Conservation (phyloP, 2,888 invertebrate species). For the Bugulina stolonifera region DNA sequence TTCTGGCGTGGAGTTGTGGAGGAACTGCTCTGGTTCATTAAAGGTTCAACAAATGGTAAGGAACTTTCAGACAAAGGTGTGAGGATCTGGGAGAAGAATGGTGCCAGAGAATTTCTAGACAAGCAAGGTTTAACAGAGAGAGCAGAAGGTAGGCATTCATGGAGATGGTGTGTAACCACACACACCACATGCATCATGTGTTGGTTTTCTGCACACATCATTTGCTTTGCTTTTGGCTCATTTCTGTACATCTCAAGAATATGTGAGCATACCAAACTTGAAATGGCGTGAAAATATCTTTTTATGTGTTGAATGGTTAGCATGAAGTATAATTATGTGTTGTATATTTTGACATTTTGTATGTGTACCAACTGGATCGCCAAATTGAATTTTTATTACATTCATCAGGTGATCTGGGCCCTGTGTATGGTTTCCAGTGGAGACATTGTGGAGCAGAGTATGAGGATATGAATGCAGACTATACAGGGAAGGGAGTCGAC, state of each 20-base stretch:
- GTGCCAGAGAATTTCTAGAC: conserved; percentile 81
- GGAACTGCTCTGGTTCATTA: conserved; percentile 90
- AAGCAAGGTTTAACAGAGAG: conserved; percentile 74
- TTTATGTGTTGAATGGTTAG: too few relatives aligned
- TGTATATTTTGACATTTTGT: too few relatives aligned
- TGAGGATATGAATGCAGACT: conserved; percentile 72
- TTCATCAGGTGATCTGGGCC: conserved; percentile 80
- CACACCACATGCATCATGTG: too few relatives aligned
- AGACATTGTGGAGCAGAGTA: conserved; percentile 92
- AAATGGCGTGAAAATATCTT: too few relatives aligned
- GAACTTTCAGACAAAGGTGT: conserved; percentile 71
- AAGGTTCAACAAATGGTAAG: conserved; percentile 82
- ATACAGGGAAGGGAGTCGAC: conserved; percentile 78
- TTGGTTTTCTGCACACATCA: too few relatives aligned
- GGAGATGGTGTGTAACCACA: too few relatives aligned
- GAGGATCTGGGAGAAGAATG: conserved; percentile 94
- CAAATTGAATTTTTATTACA: too few relatives aligned
- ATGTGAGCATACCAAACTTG: too few relatives aligned
- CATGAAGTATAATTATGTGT: too few relatives aligned
- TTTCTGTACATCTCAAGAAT: too few relatives aligned
- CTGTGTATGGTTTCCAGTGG: conserved; percentile 98
- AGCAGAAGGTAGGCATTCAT: conserved; percentile 65
- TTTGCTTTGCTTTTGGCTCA: too few relatives aligned
- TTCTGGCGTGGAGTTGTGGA: conserved; percentile 85
- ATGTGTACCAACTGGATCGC: too few relatives aligned